Base-by-base conservation (phyloP, 2,888 invertebrate genomes). In the Chymomyza fuscimana region DNA sequence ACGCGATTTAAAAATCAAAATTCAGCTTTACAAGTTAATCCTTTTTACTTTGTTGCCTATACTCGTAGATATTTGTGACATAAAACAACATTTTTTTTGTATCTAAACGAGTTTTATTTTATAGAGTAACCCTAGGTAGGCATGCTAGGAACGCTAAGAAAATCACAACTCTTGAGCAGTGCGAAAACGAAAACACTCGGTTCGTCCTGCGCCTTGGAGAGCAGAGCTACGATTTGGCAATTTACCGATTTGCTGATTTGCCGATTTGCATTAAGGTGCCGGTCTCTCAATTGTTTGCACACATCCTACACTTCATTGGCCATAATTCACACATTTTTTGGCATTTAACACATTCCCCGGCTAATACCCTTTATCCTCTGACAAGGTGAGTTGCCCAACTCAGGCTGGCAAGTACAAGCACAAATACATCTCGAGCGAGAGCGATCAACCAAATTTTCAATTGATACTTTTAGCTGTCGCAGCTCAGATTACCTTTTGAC, bases 11-110 rank as follows among this genome's bases (percentile, higher is more conserved):
- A 78, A 81, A 87, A 85, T 88, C 88, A 88, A 88, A 88, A 87
- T 86, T 84, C 78, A 81, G 87, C 88, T 83, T 86, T 87, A 86
- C 77, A 82, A 82, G 74, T 83, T 86, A 83, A 83, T 87, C 83
- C 86, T 79, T 80, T 76, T 82, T 73, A 65, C 72, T 25, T 25
- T 25, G 2, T 1, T 25, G 25, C 25, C 25, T 25, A 25, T 25
- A 25, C 25, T 0, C 25, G 25, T 4, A 25, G 25, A 1, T 25
- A 25, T 25, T 25, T 25, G 25, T 4, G 25, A 25, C 25, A 25
- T 25, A 25, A 25, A 25, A 25, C 25, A 4, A 25, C 1, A 25
- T 4, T 25, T 3, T 4, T 4, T 25, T 25, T 25, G 22, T 22
- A 32, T 32, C 32, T 5, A 1, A 4, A 32, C 32, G 32, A 5